These are phyloP conservation scores for Pomacea maculata DNA, from an alignment of 1,140 invertebrate genomes.

Conservation along the genomic window DNA sequence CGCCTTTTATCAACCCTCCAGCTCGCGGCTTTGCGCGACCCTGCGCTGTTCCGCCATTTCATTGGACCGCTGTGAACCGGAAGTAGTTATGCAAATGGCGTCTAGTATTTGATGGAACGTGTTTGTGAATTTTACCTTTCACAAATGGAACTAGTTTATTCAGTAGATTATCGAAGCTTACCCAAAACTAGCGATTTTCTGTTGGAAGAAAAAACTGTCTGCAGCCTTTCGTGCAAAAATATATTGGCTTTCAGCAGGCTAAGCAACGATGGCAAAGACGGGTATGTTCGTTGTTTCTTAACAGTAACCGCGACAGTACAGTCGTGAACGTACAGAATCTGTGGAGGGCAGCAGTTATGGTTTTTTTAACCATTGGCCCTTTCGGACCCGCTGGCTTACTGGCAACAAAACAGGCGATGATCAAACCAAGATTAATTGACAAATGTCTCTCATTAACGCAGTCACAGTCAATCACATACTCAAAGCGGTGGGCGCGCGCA, in stretches of 20 bases:
- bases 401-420: too few relatives aligned
- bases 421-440: too few relatives aligned
- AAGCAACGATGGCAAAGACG: slow-evolving; percentile 28
- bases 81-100: slow-evolving; percentile 1
- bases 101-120: neutral
- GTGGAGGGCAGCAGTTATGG: too few relatives aligned
- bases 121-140: neutral
- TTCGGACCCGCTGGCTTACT: too few relatives aligned
- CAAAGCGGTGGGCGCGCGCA: neutral
- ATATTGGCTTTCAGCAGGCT: slow-evolving; percentile 45
- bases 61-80: neutral
- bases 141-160: slow-evolving; percentile 52
- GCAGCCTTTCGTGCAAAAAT: slow-evolving; percentile 48
- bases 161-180: slow-evolving; percentile 41
- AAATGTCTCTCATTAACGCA: neutral
- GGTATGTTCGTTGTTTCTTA: slow-evolving; percentile 11
- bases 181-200: slow-evolving; percentile 41
- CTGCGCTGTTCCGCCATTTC: neutral
- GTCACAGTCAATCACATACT: neutral
- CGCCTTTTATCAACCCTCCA: too few relatives aligned
- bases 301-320: too few relatives aligned
- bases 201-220: slow-evolving; percentile 45
- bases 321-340: too few relatives aligned
- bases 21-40: too few relatives aligned
- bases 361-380: too few relatives aligned